These are phyloP conservation scores for Phortica variegata DNA, from an alignment of 1,140 invertebrate genomes.

Conservation along the genomic window DNA sequence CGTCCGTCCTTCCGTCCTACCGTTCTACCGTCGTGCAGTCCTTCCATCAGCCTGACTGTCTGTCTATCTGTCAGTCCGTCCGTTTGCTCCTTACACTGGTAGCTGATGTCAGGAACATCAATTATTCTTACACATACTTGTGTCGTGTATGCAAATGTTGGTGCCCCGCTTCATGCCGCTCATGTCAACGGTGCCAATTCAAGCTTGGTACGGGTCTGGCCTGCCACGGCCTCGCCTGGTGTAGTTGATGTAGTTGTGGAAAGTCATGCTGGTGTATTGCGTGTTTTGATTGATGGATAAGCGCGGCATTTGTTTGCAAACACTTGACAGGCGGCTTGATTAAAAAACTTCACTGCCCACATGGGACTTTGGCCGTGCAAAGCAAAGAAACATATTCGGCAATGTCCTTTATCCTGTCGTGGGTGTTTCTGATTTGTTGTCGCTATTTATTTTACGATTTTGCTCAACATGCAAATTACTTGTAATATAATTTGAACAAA, in stretches of 20 bases:
- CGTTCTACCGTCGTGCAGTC: too few species aligned
- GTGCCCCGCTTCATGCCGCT: constrained; percentile 6
- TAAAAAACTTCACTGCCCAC: constrained; percentile 57
- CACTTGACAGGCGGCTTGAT: constrained; percentile 56
- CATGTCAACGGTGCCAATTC: neutral
- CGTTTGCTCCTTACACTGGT: neutral
- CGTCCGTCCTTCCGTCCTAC: neutral
- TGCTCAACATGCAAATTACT: constrained; percentile 45
- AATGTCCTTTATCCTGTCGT: constrained; percentile 23
- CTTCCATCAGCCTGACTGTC: too few species aligned
- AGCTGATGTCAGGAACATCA: too few species aligned
- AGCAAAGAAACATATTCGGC: constrained; percentile 42
- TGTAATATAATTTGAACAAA: too few species aligned
- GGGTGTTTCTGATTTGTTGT: constrained; percentile 43
- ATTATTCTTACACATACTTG: constrained; percentile 39
- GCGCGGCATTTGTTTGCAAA: constrained; percentile 52
- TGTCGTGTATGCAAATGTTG: constrained; percentile 20
- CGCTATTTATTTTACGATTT: constrained; percentile 46
- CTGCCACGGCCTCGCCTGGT: too few species aligned
- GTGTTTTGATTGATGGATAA: constrained; percentile 57
- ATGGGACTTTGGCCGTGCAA: constrained; percentile 43
- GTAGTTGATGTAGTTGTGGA: constrained; percentile 46
- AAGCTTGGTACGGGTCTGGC: too few species aligned
- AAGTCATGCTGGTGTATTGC: constrained; percentile 53
- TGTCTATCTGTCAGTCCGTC: too few species aligned